Evolutionary conservation across 2,113 vertebrate species (phyloP), one percentile per base, ranked within the genome.

Genomic region (Myiopsitta monachus): DNA sequence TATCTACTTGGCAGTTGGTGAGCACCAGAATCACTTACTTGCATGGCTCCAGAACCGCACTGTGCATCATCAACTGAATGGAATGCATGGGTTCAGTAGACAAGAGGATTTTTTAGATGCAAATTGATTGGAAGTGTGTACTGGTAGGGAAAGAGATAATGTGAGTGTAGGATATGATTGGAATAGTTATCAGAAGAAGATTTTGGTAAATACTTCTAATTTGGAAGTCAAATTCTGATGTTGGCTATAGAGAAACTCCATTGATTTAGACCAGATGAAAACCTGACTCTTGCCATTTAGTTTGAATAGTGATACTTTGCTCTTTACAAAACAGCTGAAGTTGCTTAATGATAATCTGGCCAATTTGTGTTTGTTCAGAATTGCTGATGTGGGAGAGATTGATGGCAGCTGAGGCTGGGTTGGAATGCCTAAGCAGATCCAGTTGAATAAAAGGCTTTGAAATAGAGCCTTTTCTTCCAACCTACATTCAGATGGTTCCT

Each of bases 361-460:
- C 79, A 78, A 74, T 95, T 93, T 70, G 46, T 77, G 68, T 70
- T 92, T 94, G 90, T 92, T 94, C 75, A 83, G 44, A 96, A 92
- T 63, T 88, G 90, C 91, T 96, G 93, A 94, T 88, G 85, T 88
- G 82, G 67, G 82, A 83, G 92, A 79, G 82, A 31, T 10, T 85
- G 73, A 52, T 64, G 92, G 88, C 80, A 96, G 89, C 88, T 83
- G 51, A 83, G 82, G 63, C 93, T 91, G 67, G 47, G 31, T 13
- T 94, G 93, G 89, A 95, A 92, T 92, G 70, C 69, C 81, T 92
- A 81, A 95, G 66, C 84, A 94, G 94, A 92, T 64, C 27, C 85
- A 79, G 57, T 61, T 79, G 70, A 68, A 83, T 54, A 68, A 84
- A 81, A 54, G 62, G 30, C 75, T 95, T 68, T 76, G 83, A 85